Base-by-base conservation (phyloP, 2,797 vertebrate species). In the Typhlichthys eigenmanni region DNA sequence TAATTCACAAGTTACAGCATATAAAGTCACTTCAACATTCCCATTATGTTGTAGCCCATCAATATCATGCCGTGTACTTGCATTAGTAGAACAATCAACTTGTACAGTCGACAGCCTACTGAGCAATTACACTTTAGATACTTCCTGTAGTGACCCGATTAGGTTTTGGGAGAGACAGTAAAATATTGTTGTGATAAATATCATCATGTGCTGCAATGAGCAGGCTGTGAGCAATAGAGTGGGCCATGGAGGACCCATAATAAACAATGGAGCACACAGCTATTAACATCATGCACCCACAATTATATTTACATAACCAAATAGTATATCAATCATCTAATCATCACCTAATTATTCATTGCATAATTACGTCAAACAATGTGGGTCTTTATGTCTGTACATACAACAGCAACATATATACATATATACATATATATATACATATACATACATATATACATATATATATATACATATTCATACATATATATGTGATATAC, bases 101-200 rank as follows among this genome's bases (percentile, higher is more conserved):
- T 68, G 51, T n/a, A 51, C 2, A 46, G 80, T 73, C 71, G 3
- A 65, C 64, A 50, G 45, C 57, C 58, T 54, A 58, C 59, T 54
- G 62, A 78, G 72, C 74, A 80, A 81, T 84, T 83, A 80, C 72
- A 75, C 70, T 60, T 14, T 1, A 57, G 13, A 47, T 43, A 83
- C 83, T 81, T 78, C 64, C 84, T 74, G 58, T 13, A 74, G 62
- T 69, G 58, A 76, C 72, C 76, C 80, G 61, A 74, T 83, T 82
- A 73, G 66, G 67, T 76, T 72, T 13, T 13, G 66, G 65, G 55
- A 65, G 50, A 65, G 50, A 62, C 58, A 54, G 48, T 62, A 78
- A 76, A 82, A 47, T 57, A 83, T 74, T 55, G 52, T 60, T 62
- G 58, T 69, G 63, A 80, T 78, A 62, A 58, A 68, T 63, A 80